Conservation (phyloP, 1,140 invertebrate genomes). For the Drosophila funebris region DNA sequence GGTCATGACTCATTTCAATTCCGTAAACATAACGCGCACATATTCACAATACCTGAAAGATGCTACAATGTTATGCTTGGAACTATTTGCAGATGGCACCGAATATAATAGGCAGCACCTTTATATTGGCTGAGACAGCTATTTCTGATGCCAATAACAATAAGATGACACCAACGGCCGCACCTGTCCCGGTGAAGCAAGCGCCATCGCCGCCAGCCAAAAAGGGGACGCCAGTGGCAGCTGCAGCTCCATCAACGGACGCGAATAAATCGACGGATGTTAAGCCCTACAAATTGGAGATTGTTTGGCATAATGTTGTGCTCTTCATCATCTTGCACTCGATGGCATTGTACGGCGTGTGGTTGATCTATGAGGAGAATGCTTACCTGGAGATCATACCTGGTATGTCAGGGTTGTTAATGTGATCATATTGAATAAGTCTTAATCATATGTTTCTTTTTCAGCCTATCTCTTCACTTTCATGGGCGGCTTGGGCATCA, state of each 20-base stretch:
- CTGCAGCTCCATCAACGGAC: constrained; percentile 7
- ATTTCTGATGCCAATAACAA: constrained; percentile 78
- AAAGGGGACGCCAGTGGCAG: constrained; percentile 12
- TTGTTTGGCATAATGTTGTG: constrained; percentile 91
- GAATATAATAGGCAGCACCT: constrained; percentile 81
- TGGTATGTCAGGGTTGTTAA: constrained; percentile 84
- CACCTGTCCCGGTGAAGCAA: constrained; percentile 23
- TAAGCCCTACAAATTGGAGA: constrained; percentile 81
- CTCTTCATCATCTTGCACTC: constrained; percentile 88
- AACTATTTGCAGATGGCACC: constrained; percentile 73
- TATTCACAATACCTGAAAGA: constrained; percentile 1
- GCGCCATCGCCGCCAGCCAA: constrained; percentile 24
- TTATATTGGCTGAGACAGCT: constrained; percentile 77
- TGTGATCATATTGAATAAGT: not conserved
- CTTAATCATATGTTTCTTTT: not conserved
- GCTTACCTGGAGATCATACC: constrained; percentile 86
- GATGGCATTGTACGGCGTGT: constrained; percentile 88
- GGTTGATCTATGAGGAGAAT: constrained; percentile 86
- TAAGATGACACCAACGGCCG: constrained; percentile 55
- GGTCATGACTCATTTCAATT: constrained; percentile 34
- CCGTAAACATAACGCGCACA: constrained; percentile 33
- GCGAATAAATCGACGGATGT: constrained; percentile 19
- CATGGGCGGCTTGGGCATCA: constrained; percentile 87
- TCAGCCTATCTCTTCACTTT: constrained; percentile 62
- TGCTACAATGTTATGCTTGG: not conserved